Conservation (phyloP, 2,113 vertebrate species). For the Piprites chloris region DNA sequence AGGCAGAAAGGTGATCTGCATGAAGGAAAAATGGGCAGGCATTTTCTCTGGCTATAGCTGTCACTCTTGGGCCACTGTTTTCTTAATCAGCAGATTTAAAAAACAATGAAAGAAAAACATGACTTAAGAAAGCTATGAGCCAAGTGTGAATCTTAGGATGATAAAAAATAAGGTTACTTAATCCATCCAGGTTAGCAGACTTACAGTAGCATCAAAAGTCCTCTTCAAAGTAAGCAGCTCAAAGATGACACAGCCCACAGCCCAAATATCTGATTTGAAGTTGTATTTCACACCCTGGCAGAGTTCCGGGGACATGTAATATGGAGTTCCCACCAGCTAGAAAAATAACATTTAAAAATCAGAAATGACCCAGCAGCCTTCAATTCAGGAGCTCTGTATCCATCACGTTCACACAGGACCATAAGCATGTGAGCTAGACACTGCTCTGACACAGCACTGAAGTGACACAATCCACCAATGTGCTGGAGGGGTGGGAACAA, state of each 20-base stretch:
- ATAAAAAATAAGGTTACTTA: neutral
- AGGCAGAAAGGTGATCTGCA: neutral
- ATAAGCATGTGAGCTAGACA: neutral
- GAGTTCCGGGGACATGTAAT: slow-evolving; percentile 98
- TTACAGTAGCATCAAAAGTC: slow-evolving; percentile 97
- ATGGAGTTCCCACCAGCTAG: slow-evolving; percentile 96
- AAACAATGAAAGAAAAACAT: neutral
- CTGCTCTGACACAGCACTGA: neutral
- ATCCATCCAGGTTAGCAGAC: slow-evolving; percentile 3
- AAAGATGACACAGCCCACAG: slow-evolving; percentile 94
- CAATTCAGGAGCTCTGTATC: neutral
- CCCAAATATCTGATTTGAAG: slow-evolving; percentile 99
- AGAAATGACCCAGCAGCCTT: neutral
- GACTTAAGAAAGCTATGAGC: neutral
- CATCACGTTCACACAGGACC: neutral
- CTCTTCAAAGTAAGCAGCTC: slow-evolving; percentile 93
- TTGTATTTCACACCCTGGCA: slow-evolving; percentile 97
- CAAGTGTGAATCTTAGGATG: neutral
- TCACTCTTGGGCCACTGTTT: neutral
- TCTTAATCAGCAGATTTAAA: neutral
- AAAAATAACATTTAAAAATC: slow-evolving; percentile 40
- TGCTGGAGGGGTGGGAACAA: neutral
- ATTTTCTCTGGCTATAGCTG: neutral
- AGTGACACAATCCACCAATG: neutral
- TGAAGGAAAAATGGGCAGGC: neutral